Base-by-base conservation (phyloP, 2,113 vertebrate species). In the Oncorhynchus masou region DNA sequence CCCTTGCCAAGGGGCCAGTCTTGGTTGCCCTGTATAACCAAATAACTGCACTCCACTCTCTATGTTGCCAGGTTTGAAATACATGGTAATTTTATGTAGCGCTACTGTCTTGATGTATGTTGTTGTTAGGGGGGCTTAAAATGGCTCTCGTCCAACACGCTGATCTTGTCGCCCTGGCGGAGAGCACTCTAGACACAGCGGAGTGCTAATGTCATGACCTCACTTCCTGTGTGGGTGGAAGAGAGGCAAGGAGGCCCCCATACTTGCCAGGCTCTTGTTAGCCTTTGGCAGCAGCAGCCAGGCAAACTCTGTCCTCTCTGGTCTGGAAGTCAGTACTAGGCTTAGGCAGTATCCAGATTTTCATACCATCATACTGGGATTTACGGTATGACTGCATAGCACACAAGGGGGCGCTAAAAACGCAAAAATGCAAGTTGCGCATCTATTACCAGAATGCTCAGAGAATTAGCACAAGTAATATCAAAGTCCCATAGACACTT, bases 151-250 rank as follows among this genome's bases (percentile, higher is more conserved):
- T 86, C 85, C 88, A 88, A 76, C 81, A 66, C n/a, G 80, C 84
- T 86, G 91, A 91, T 87, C 87, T 88, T 88, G 59, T 24, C n/a
- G 20, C 59, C n/a, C 59, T 80, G 51, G 20, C 81, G 81, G 73
- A 91, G 79, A 79, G 79, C 76, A 81, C 77, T 89, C 86, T 62
- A 79, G 81, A n/a, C 77, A 82, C 81, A 49, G 79, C 25, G 78
- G 81, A 74, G 88, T 82, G 81, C 84, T 80, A 81, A 65, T 54
- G 81, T 84, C 77, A 84, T 91, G 86, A 90, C 90, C 88, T 91
- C 88, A 90, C 88, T 90, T 92, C 91, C 91, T 92, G 89, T 90
- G 89, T 91, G 90, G 90, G 87, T 86, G 88, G 88, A 87, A 78
- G 73, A 89, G 90, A 86, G 84, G 16, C 16, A 88, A 89, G 80